phyloP scores from a whole-genome alignment of 1,140 invertebrate genomes.

The Harlomillsia oculata region DNA sequence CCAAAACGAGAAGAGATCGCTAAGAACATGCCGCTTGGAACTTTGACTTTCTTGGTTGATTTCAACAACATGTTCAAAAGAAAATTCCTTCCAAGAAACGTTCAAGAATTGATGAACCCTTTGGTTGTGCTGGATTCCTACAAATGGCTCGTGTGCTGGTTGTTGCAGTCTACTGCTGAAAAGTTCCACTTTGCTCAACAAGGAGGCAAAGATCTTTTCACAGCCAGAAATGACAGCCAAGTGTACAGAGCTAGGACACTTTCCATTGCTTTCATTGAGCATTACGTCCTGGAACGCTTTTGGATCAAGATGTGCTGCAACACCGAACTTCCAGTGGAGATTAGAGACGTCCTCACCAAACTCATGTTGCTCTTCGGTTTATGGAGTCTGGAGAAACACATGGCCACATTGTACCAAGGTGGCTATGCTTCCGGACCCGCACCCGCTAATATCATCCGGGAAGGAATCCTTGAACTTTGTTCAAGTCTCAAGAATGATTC shows the following conservation, averaged over 20 bases:
- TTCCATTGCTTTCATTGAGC: conserved; percentile 63
- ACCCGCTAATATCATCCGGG: conserved; percentile 42
- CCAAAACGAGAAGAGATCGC: conserved; percentile 38
- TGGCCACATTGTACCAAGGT: conserved; percentile 42
- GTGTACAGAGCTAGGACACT: conserved; percentile 66
- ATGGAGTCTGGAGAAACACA: conserved; percentile 50
- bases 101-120: conserved; percentile 48
- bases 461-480: conserved; percentile 56
- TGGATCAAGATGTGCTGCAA: conserved; percentile 44
- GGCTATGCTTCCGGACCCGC: conserved; percentile 37
- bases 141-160: conserved; percentile 69
- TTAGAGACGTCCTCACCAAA: conserved; percentile 40
- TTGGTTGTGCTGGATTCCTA: conserved; percentile 59
- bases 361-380: conserved; percentile 43
- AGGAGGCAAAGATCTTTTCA: conserved; percentile 57
- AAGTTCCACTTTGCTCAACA: conserved; percentile 46
- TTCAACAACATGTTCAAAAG: conserved; percentile 37
- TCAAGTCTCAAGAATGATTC: conserved; percentile 57
- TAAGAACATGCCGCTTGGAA: conserved; percentile 48
- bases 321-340: conserved; percentile 36
- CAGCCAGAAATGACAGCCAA: conserved; percentile 68
- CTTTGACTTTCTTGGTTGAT: conserved; percentile 51
- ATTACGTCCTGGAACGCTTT: conserved; percentile 50
- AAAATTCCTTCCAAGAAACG: conserved; percentile 37
- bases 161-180: conserved; percentile 54